These are phyloP conservation scores for Drosophila longiperda DNA, from an alignment of 2,888 invertebrate genomes.

Conservation along the genomic window DNA sequence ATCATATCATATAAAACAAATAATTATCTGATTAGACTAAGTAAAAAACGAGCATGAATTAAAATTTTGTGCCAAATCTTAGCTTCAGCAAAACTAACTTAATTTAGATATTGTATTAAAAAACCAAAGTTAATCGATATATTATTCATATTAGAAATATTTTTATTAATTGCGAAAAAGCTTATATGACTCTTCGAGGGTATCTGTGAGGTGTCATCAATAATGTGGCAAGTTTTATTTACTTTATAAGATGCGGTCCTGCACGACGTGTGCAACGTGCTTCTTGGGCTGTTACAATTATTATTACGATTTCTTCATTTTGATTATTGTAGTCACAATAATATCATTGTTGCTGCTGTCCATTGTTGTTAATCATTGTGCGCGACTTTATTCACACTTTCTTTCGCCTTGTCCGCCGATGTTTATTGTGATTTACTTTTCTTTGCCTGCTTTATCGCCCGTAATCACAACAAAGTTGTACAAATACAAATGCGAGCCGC, in stretches of 20 bases:
- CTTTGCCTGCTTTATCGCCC: slow-evolving; percentile 72
- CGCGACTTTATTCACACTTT: slow-evolving; percentile 78
- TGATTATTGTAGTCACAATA: slow-evolving; percentile 46
- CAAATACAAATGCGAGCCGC: slow-evolving; percentile 41
- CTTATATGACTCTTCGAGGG: slow-evolving; percentile 4
- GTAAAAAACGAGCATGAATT: background rate
- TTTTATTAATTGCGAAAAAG: background rate
- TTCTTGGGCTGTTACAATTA: slow-evolving; percentile 78
- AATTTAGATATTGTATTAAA: background rate
- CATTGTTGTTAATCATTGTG: slow-evolving; percentile 73
- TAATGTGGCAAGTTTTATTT: background rate
- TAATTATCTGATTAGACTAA: accelerated
- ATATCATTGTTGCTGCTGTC: slow-evolving; percentile 65
- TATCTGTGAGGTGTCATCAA: slow-evolving; percentile 5
- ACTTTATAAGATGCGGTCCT: slow-evolving; percentile 4
- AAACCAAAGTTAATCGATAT: background rate
- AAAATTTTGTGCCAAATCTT: background rate
- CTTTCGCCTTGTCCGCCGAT: slow-evolving; percentile 52
- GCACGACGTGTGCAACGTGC: slow-evolving; percentile 58
- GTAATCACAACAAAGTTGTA: slow-evolving; percentile 75
- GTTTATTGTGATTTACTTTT: slow-evolving; percentile 76
- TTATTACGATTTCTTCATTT: slow-evolving; percentile 67
- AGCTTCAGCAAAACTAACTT: background rate
- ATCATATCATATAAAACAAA: background rate
- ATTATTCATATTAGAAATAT: background rate